A percentile compares a stretch with the other conserved stretches of the same genome.
These are phyloP conservation scores for Rhagoletis zephyria DNA, from an alignment of 1,140 invertebrate genomes.

Conservation along the genomic window DNA sequence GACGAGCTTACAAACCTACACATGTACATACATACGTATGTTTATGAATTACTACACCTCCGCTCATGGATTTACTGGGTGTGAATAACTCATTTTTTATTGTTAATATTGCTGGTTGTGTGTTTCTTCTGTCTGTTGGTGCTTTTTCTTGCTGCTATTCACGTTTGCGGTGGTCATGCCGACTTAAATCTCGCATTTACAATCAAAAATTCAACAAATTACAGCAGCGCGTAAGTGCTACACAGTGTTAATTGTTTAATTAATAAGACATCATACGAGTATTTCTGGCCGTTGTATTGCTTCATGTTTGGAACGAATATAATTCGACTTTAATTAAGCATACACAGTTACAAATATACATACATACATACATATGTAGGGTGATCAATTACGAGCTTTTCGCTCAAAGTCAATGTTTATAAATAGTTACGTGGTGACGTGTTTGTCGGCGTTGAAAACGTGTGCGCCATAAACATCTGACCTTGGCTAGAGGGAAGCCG, in stretches of 20 bases:
- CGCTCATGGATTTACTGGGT: constrained; percentile 12
- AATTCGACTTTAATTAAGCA: background rate
- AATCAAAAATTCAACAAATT: constrained; percentile 20
- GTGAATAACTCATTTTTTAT: constrained; percentile 28
- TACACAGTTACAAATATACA: background rate
- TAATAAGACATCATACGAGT: constrained; percentile 29
- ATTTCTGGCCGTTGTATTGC: background rate
- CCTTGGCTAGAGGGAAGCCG: constrained; percentile 25
- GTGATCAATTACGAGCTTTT: constrained; percentile 8
- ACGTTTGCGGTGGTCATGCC: background rate
- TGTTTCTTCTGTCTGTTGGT: background rate
- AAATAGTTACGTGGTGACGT: constrained; percentile 24
- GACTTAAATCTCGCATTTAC: constrained; percentile 1
- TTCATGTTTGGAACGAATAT: background rate
- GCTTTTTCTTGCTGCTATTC: background rate
- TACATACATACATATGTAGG: background rate
- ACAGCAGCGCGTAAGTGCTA: constrained; percentile 20
- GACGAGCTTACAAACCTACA: background rate
- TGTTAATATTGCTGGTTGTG: background rate
- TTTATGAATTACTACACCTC: background rate
- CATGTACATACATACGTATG: background rate
- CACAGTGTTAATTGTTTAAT: constrained; percentile 37
- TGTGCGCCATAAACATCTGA: constrained; percentile 49
- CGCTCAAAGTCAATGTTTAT: background rate
- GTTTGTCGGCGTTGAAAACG: background rate